Percentiles rank a stretch among this genome's conserved stretches.
Conservation (phyloP, 2,797 vertebrate species). For the Pseudomugil gertrudae region DNA sequence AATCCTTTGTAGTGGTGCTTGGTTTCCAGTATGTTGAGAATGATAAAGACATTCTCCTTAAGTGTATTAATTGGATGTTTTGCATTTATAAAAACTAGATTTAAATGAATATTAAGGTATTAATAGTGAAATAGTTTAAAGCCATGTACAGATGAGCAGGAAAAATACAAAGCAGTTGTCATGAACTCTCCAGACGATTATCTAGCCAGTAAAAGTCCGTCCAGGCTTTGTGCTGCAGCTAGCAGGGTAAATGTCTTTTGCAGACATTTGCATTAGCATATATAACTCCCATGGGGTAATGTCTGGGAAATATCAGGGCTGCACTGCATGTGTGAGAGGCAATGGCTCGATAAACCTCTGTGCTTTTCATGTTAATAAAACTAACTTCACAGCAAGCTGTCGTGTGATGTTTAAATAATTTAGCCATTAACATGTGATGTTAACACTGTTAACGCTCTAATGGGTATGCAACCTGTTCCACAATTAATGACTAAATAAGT, state of each 20-base stretch:
- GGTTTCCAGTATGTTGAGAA: neutral
- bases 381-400: no score
- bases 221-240: no score
- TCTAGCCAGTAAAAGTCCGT: neutral
- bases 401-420: no score
- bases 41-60: no score
- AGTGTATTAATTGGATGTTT: no score
- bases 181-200: neutral
- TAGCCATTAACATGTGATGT: no score
- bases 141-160: neutral
- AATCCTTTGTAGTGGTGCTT: neutral
- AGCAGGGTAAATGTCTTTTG: neutral
- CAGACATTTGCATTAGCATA: slow-evolving; percentile 2
- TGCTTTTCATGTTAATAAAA: neutral
- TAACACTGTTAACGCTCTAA: no score
- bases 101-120: neutral
- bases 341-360: neutral
- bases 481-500: no score
- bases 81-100: neutral
- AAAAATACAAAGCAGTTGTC: neutral
- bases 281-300: neutral
- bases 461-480: no score
- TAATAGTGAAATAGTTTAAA: neutral
- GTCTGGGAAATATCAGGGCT: neutral
- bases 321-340: neutral